phyloP scores from a whole-genome alignment of 2,113 vertebrate genomes.

The Pyrgilauda ruficollis region DNA sequence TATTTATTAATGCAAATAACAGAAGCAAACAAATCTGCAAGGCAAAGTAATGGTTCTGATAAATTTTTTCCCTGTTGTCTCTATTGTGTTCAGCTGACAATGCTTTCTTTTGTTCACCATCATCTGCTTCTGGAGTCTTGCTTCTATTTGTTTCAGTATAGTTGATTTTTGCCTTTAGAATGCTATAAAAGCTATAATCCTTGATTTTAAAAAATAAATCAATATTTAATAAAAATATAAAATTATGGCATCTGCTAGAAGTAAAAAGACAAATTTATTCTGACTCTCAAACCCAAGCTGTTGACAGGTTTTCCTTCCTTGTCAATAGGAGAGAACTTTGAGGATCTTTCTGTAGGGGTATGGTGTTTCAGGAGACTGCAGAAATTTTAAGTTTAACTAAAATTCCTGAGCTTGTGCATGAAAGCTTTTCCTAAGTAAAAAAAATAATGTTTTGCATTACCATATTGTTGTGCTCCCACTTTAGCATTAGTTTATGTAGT shows the following conservation, averaged over 20 bases:
- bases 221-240: background rate
- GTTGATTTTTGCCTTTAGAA: background rate
- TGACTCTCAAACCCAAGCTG: background rate
- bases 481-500: background rate
- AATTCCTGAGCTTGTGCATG: background rate
- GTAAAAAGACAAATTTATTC: background rate
- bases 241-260: background rate
- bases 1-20: background rate
- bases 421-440: background rate
- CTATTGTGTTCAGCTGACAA: background rate
- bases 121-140: background rate
- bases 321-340: background rate
- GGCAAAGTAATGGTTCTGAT: background rate
- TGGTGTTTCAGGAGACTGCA: fast-evolving
- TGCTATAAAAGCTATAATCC: background rate
- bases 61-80: background rate
- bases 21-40: background rate
- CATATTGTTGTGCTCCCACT: background rate
- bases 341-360: background rate
- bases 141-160: background rate
- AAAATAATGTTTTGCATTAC: background rate
- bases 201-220: background rate
- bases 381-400: background rate
- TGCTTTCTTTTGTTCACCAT: background rate
- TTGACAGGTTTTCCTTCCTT: background rate